Evolutionary conservation across 2,797 vertebrate genomes (phyloP).

Genomic region (Sebastes kiyomatsui): DNA sequence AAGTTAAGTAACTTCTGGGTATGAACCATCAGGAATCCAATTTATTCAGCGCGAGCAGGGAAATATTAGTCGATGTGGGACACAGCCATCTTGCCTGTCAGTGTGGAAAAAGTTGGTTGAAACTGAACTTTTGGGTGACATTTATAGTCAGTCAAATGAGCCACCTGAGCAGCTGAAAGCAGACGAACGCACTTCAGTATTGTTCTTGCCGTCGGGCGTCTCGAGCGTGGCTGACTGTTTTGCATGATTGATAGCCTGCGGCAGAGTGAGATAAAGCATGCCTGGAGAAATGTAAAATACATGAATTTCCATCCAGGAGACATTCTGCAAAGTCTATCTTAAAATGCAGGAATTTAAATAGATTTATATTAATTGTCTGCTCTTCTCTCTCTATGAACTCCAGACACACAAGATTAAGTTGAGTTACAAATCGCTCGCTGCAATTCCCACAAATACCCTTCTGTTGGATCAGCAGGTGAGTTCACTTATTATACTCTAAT

Average conservation of each 20-base stretch:
- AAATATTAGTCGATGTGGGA: neutral
- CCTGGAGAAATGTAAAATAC: constrained; percentile 9
- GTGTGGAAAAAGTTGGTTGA: neutral
- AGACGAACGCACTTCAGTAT: neutral
- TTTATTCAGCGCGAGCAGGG: neutral
- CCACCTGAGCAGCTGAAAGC: neutral
- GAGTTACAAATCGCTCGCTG: constrained; percentile 95
- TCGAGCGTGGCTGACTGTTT: constrained; percentile 1
- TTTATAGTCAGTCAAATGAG: constrained; percentile 10
- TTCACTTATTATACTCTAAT: constrained; percentile 27
- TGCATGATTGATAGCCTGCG: constrained; percentile 27
- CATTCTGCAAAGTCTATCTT: neutral
- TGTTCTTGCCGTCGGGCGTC: neutral
- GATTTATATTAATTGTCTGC: constrained; percentile 2
- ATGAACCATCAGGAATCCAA: neutral
- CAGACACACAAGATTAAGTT: constrained; percentile 93
- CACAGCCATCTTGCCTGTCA: neutral
- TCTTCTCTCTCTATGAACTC: constrained; percentile 58
- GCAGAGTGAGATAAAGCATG: constrained; percentile 15
- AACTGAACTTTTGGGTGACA: neutral
- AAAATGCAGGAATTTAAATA: constrained; percentile 1
- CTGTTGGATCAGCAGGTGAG: constrained; percentile 98
- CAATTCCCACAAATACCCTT: constrained; percentile 96
- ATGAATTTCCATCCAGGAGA: neutral
- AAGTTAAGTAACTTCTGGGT: neutral